phyloP scores from a whole-genome alignment of 2,888 invertebrate species.

The Thymelicus lineola region DNA sequence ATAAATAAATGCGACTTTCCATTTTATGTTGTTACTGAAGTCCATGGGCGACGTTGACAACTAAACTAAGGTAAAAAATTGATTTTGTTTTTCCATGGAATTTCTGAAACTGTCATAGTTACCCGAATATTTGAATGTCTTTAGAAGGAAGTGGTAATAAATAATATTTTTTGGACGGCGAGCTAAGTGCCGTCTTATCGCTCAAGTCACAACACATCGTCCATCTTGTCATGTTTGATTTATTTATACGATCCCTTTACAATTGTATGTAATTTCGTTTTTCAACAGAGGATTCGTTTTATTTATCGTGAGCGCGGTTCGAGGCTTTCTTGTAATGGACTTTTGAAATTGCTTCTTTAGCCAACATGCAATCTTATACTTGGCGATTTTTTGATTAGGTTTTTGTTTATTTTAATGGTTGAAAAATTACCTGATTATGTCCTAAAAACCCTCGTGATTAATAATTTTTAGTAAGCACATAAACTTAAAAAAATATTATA shows the following conservation, averaged over 20 bases:
- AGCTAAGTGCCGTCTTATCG: not conserved
- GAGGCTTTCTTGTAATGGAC: not conserved
- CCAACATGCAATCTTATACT: not conserved
- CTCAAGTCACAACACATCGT: not conserved
- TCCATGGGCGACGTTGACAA: too few relatives aligned
- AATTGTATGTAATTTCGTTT: not conserved
- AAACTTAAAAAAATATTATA: too few relatives aligned
- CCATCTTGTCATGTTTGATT: conserved; percentile 4
- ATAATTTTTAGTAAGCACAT: too few relatives aligned
- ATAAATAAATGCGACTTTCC: too few relatives aligned
- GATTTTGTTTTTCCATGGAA: too few relatives aligned
- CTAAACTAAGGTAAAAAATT: too few relatives aligned
- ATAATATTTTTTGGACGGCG: not conserved
- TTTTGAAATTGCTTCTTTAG: not conserved
- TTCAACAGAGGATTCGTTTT: not conserved
- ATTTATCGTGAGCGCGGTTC: not conserved
- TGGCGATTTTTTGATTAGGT: too few relatives aligned
- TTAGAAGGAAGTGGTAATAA: not conserved
- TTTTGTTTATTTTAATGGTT: too few relatives aligned
- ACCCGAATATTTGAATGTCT: not conserved
- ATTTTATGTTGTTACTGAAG: too few relatives aligned
- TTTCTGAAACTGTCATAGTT: too few relatives aligned
- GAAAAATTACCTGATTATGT: too few relatives aligned
- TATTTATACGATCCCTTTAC: conserved; percentile 1
- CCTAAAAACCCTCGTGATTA: too few relatives aligned